phyloP scores from a whole-genome alignment of 2,888 invertebrate species.

The Morpho achilles region DNA sequence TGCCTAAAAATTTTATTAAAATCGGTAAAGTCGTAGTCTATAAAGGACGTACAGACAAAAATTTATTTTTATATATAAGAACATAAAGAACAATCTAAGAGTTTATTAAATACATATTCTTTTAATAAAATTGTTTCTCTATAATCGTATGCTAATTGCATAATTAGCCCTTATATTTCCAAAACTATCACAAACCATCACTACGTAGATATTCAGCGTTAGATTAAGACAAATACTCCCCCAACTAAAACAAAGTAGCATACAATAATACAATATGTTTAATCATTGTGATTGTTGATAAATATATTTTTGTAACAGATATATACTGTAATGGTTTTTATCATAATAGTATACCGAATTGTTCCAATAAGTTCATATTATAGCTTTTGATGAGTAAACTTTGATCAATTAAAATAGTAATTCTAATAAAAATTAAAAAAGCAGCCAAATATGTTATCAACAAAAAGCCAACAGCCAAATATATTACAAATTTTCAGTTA shows the following conservation, averaged over 20 bases:
- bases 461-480: no score
- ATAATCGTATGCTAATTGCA: no score
- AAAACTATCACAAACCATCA: background rate
- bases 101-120: no score
- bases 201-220: constrained; percentile 1
- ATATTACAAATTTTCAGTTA: no score
- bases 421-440: no score
- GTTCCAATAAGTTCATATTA: background rate
- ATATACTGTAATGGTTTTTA: constrained; percentile 8
- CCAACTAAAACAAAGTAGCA: constrained; percentile 7
- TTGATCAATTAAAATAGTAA: background rate
- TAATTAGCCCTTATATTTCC: background rate
- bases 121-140: no score
- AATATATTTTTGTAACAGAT: constrained; percentile 12
- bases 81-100: no score
- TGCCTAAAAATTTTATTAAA: no score
- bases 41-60: no score
- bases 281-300: constrained; percentile 2
- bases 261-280: constrained; percentile 6
- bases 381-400: background rate
- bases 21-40: no score
- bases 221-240: constrained; percentile 6
- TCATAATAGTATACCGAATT: constrained; percentile 5
- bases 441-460: no score
- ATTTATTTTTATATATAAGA: no score